Base-by-base conservation (phyloP, 2,888 invertebrate genomes). In the Sesia bembeciformis region DNA sequence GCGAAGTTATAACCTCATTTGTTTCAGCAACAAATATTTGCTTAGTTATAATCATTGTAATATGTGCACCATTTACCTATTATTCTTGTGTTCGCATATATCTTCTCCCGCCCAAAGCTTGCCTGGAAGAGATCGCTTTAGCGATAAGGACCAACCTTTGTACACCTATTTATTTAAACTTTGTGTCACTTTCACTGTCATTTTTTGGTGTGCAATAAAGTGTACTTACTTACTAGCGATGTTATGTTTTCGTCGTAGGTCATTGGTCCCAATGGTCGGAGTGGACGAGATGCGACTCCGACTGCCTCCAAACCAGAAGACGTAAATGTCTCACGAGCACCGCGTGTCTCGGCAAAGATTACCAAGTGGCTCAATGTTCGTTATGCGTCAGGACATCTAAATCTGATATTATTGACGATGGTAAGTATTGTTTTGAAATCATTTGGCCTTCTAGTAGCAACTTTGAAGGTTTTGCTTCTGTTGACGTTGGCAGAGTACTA, bases 231-330 rank as follows among this genome's bases (percentile, higher is more conserved):
- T 42, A 7, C 42, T 42, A 7, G 7, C 1, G 5, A 42, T 1
- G 23, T 23, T 23, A 23, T 23, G 4, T 52, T 4, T 40, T 40
- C 40, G 8, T 40, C n/a, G 39, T 40, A 88, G 96, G 96, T 60
- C 91, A 93, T 52, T 96, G 96, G 96, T 93, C 95, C 0, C 90
- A 92, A 60, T 97, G 97, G 96, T 96, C 97, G 4, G 93, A 95
- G 42, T 98, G 97, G 97, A 96, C 97, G 7, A 91, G 94, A 54
- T 98, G 98, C 78, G 95, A 95, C 70, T 90, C 93, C 43, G 96
- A 97, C 77, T 98, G 98, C 78, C 92, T 93, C 57, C 96, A 97
- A 78, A 93, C 93, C 60, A 92, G 97, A 60, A 92, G 97, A 59
- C 90, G 94, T 62, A 92, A 93, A 60, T 98, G 98, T 82, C 78